A percentile compares a stretch with the other conserved stretches of the same genome.
Conservation (phyloP, 2,888 invertebrate genomes). For the Lasius platythorax region DNA sequence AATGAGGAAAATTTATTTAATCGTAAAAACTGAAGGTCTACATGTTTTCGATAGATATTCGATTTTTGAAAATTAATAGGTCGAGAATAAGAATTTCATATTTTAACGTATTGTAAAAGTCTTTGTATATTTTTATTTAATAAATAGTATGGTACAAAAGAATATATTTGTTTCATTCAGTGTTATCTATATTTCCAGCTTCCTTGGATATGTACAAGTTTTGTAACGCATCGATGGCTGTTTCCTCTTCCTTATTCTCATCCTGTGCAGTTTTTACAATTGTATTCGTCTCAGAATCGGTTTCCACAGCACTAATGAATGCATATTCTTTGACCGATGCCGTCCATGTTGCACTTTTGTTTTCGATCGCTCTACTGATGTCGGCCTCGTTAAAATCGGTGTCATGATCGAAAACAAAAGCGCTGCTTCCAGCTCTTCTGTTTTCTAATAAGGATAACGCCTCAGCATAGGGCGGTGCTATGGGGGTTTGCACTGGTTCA, state of each 20-base stretch:
- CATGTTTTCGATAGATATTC: not conserved
- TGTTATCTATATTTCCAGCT: conserved; percentile 10
- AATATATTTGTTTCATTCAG: not conserved
- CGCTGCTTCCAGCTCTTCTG: conserved; percentile 33
- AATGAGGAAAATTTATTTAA: not conserved
- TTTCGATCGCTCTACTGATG: conserved; percentile 76
- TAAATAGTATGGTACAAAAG: not conserved
- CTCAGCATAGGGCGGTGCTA: conserved; percentile 92
- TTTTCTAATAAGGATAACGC: conserved; percentile 86
- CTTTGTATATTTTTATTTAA: conserved; percentile 13
- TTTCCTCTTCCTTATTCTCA: conserved; percentile 4
- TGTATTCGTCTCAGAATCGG: not conserved
- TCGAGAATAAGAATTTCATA: not conserved
- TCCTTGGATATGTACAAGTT: not conserved
- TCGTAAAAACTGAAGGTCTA: not conserved
- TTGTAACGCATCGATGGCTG: not conserved
- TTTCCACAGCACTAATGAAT: not conserved
- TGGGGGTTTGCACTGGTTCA: conserved; percentile 91
- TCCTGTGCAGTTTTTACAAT: not conserved
- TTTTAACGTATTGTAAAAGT: not conserved
- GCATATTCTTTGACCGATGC: conserved; percentile 63
- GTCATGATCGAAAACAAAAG: conserved; percentile 42
- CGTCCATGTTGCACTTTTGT: conserved; percentile 56
- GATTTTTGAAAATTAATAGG: conserved; percentile 13
- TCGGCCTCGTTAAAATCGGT: conserved; percentile 78